A percentile compares a stretch with the other conserved stretches of the same genome.
Conservation (phyloP, 2,113 vertebrate species). For the Morone saxatilis region DNA sequence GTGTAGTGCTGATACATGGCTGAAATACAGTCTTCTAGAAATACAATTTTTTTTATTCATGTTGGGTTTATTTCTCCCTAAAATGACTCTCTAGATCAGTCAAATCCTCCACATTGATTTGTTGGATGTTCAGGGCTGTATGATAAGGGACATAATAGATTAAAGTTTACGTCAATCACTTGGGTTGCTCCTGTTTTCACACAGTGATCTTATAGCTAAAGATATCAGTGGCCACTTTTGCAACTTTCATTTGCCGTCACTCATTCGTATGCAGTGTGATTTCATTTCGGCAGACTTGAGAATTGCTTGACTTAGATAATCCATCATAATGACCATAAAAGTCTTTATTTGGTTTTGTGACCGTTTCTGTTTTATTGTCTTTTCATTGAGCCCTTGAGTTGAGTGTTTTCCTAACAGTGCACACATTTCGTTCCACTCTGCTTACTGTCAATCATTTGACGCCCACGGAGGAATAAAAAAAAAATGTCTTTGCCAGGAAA, state of each 20-base stretch:
- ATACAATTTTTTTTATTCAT: no score
- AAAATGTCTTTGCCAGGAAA: background rate
- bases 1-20: background rate
- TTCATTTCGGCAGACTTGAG: background rate
- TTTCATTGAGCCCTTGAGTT: constrained; percentile 27
- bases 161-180: constrained; percentile 6
- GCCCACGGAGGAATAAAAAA: constrained; percentile 22
- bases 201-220: background rate
- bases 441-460: constrained; percentile 55
- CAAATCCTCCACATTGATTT: background rate
- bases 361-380: background rate
- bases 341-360: constrained; percentile 22
- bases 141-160: background rate
- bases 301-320: constrained; percentile 8
- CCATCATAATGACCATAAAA: constrained; percentile 21
- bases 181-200: background rate
- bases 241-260: background rate
- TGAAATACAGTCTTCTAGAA: background rate
- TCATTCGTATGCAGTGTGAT: background rate
- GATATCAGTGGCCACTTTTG: background rate
- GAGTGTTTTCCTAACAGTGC: constrained; percentile 33
- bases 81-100: background rate
- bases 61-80: background rate
- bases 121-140: background rate
- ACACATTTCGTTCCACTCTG: constrained; percentile 45